Base-by-base conservation (phyloP, 2,888 invertebrate species). In the Luffia ferchaultella region DNA sequence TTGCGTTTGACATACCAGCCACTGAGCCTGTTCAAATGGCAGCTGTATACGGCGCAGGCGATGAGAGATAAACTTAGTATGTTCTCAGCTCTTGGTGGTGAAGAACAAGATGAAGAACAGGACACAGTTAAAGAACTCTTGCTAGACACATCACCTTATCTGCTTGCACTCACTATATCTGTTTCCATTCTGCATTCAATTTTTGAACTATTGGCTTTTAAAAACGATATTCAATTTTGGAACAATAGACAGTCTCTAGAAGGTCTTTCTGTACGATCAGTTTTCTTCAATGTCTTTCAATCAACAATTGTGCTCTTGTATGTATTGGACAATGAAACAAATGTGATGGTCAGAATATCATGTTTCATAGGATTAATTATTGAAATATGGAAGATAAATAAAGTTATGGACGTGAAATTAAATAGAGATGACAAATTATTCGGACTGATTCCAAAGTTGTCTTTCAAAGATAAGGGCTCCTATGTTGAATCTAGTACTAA, bases 211-310 rank as follows among this genome's bases (percentile, higher is more conserved):
- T 85, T 99, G 51, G 99, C 99, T 44, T 99, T 99, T 75, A 99
- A 99, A 85, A 99, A 99, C 83, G 99, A 99, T 73, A 99, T 99
- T 64, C 99, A 99, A 75, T 99, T 99, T 73, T 99, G 99, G 99
- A 96, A 97, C 63, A 97, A 97, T 65, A 88, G 98, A 16, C 96
- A 98, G 70, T 96, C 97, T 0, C 83, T 99, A 45, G 98, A 99
- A 79, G 98, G 98, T 9, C 86, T 99, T 42, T 98, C 98, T 0
- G 98, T 99, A 2, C 89, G 98, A 57, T 97, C 96, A 0, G 98
- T 99, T 20, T 97, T 99, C 76, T 99, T 99, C 80, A 96, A 95
- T 64, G 97, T 99, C 2, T 98, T 99, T 76, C 98, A 99, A 73
- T 96, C 98, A 0, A 76, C 97, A 12, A 91, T 99, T 49, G 98